Percentiles rank a stretch among this genome's conserved stretches.
Evolutionary conservation across 2,797 vertebrate species (phyloP).

Genomic region (Propithecus deckenii): DNA sequence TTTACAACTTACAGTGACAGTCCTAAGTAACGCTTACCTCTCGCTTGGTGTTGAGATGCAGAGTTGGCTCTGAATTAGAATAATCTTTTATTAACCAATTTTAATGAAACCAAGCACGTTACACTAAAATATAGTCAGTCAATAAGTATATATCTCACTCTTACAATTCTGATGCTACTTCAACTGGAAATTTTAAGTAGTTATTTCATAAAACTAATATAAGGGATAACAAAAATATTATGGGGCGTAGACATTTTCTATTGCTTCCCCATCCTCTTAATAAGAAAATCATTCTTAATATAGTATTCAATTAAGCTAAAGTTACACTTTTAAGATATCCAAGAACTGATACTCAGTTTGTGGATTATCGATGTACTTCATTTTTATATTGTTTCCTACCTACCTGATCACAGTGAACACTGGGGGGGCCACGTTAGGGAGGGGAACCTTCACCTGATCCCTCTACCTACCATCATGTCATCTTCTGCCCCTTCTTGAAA

Average conservation of each 20-base stretch:
- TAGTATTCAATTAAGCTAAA: neutral
- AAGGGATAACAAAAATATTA: constrained; percentile 16
- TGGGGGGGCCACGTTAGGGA: too few species aligned
- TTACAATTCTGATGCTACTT: too few species aligned
- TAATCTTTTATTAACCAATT: too few species aligned
- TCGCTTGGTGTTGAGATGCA: too few species aligned
- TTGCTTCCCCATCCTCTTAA: neutral
- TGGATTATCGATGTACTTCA: neutral
- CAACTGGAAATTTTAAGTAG: too few species aligned
- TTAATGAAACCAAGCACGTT: too few species aligned
- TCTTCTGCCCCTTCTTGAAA: neutral
- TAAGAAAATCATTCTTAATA: constrained; percentile 36
- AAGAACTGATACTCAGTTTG: neutral
- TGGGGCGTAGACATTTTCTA: neutral
- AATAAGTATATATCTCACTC: too few species aligned
- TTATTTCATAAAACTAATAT: constrained; percentile 37
- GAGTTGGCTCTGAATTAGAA: too few species aligned
- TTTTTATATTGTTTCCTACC: neutral
- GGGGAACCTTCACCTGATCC: neutral
- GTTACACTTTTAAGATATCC: neutral
- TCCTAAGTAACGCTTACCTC: too few species aligned
- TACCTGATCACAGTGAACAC: neutral
- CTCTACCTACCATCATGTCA: neutral
- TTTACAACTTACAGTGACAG: too few species aligned
- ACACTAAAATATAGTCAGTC: too few species aligned